Base-by-base conservation (phyloP, 2,888 invertebrate species). In the Phortica magna region DNA sequence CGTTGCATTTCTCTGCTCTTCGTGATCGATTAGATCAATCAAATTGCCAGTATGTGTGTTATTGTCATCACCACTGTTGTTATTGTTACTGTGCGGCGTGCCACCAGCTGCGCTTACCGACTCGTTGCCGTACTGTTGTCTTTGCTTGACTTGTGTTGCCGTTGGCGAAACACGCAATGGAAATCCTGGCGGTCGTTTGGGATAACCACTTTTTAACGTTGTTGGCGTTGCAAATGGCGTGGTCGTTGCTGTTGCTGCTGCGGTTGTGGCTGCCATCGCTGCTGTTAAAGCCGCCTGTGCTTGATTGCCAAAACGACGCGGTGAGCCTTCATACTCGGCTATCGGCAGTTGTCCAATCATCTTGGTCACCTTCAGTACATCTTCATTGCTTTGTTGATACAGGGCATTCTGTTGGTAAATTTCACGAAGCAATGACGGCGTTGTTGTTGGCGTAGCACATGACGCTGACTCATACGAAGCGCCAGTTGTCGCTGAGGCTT, bases 311-410 rank as follows among this genome's bases (percentile, higher is more conserved):
- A 97, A 97, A 83, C 98, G 94, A 83, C 97, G 93, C 17, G 98
- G 98, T 61, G 97, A 98, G 17, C 97, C 97, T 84, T 98, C 97
- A 90, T 98, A 98, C 89, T 98, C 97, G 22, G 98, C 97, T 84
- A 98, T 98, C n/a, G 97, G 97, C 65, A 92, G 78, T 76, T 91
- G 91, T 1, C 92, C 92, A 84, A 92, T 92, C 92, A 92, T 92
- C 84, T 92, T 92, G 31, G 92, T 92, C 0, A 92, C 91, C 82
- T 92, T 92, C 0, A 91, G 82, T 0, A 91, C 84, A 81, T 91
- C 91, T 55, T 91, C 91, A 19, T 22, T 61, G 7, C 19, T 61
- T 61, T 78, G 81, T 53, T 42, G 43, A 31, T 64, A 77, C 73
- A 78, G 78, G 12, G 75, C 72, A n/a, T 80, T 78, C 14, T 64